Conservation (phyloP, 2,797 vertebrate genomes). For the Rallus crepitans region DNA sequence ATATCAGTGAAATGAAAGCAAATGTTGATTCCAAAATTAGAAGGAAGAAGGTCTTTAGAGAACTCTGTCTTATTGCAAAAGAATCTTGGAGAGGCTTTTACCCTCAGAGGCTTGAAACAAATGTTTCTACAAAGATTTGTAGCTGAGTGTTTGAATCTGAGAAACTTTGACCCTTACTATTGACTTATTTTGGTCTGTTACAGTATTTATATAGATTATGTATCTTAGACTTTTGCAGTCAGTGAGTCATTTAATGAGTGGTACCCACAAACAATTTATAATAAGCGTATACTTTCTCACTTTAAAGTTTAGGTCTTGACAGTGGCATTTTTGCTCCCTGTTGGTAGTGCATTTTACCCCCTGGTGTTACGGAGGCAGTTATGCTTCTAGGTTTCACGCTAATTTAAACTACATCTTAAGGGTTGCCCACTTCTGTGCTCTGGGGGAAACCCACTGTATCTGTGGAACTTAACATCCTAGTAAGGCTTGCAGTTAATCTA, state of each 20-base stretch:
- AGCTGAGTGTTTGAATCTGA: not conserved
- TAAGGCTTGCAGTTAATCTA: not conserved
- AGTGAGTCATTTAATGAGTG: not conserved
- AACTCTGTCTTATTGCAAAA: not conserved
- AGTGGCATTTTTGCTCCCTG: not conserved
- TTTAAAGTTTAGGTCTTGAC: not conserved
- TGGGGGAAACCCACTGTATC: not conserved
- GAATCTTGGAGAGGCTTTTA: not conserved
- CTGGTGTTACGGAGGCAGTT: rapidly evolving
- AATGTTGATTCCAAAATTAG: not conserved
- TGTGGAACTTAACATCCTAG: not conserved
- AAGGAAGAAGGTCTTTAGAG: not conserved
- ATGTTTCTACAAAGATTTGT: not conserved
- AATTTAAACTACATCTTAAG: not conserved
- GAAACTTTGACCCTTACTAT: not conserved
- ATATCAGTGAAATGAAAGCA: not conserved
- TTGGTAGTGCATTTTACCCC: not conserved
- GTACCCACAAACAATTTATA: not conserved
- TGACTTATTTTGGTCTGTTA: not conserved
- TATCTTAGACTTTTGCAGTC: not conserved
- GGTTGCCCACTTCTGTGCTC: not conserved
- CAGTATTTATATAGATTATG: not conserved
- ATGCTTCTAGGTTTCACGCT: not conserved
- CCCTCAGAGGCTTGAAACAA: not conserved
- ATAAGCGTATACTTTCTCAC: not conserved